Base-by-base conservation (phyloP, 2,797 vertebrate genomes). In the Enteromius treurensis region DNA sequence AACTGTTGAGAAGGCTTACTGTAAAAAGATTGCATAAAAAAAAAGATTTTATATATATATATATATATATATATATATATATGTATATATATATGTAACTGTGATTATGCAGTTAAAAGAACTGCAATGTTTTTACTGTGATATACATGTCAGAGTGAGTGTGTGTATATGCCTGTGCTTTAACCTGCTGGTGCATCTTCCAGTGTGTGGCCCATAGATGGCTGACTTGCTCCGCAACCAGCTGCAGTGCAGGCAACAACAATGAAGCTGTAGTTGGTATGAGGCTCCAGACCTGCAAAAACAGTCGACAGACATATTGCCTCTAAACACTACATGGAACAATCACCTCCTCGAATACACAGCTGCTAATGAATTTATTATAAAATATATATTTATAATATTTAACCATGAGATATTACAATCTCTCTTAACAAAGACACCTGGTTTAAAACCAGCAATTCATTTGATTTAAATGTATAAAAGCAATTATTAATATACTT, bases 111-210 rank as follows among this genome's bases (percentile, higher is more conserved):
- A 53, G 5, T 51, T 0, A 79, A 2, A 73, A 51, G 32, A 17
- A 14, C 14, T 15, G 23, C 45, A 42, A 58, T 3, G 4, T 60
- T 55, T 87, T 47, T 8, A 37, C 11, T 23, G 23, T 65, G 40
- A 51, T 47, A 45, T 58, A 26, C 26, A 76, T 45, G 13, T 74
- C 64, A 49, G 5, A 58, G 45, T 21, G 81, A 77, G 68, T 81
- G 70, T 76, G 11, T 3, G 79, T 32, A 13, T 58, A 65, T 85
- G 71, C 47, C 32, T 14, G 82, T 79, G 37, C 29, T 79, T 89
- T 90, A 95, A 99, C 97, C 97, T 89, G 94, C 89, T 88, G 97
- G 97, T 86, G 93, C 90, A 88, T 94, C 95, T 95, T 97, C 95
- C 90, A 95, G 92, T 8, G 96, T 99, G 89, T 90, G 94, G 93